A percentile compares a stretch with the other conserved stretches of the same genome.
phyloP scores from a whole-genome alignment of 2,797 vertebrate species.

The Danionella dracula region DNA sequence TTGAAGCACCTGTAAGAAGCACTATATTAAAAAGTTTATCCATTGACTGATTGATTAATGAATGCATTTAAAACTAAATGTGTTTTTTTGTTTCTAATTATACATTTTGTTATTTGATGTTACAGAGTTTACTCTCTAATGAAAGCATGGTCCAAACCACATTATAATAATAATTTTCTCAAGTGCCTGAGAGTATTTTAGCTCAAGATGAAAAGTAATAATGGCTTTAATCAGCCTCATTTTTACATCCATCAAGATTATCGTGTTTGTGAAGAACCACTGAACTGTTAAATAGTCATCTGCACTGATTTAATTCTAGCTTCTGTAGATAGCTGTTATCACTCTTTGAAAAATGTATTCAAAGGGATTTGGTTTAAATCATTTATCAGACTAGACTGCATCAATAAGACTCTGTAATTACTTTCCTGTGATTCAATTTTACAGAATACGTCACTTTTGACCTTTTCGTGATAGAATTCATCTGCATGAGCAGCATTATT shows the following conservation, averaged over 20 bases:
- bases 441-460: constrained; percentile 4
- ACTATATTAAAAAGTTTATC: no score
- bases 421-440: constrained; percentile 2
- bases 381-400: constrained; percentile 6
- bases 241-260: background rate
- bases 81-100: no score
- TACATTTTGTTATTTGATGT: no score
- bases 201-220: background rate
- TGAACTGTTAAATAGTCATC: constrained; percentile 4
- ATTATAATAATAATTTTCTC: no score
- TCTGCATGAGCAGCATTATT: constrained; percentile 9
- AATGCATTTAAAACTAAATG: no score
- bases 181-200: background rate
- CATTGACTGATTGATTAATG: no score
- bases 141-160: no score
- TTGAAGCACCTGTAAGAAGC: no score
- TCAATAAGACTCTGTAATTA: constrained; percentile 20
- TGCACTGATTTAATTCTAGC: constrained; percentile 1
- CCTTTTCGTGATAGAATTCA: background rate
- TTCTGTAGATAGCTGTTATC: background rate
- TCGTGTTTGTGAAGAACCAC: background rate
- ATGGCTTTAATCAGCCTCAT: background rate
- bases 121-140: no score
- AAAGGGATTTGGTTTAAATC: constrained; percentile 11
- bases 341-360: background rate